A percentile compares a stretch with the other conserved stretches of the same genome.
These are phyloP conservation scores for Ptilodon capucinus DNA, from an alignment of 2,888 invertebrate species.

Conservation along the genomic window DNA sequence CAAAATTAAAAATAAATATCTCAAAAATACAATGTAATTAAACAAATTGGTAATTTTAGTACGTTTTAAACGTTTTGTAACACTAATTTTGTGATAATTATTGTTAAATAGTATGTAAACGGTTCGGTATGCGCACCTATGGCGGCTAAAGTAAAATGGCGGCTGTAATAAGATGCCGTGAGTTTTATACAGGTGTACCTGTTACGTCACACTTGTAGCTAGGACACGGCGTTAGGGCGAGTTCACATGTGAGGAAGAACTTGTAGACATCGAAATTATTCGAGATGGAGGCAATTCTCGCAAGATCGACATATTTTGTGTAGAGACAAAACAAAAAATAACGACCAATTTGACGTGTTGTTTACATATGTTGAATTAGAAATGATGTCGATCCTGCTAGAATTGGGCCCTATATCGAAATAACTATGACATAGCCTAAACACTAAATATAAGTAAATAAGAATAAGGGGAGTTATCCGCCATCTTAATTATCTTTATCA, in stretches of 20 bases:
- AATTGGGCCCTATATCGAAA: no score
- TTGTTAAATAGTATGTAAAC: slow-evolving; percentile 24
- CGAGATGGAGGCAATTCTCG: no score
- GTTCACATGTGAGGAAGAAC: slow-evolving; percentile 16
- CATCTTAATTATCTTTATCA: no score
- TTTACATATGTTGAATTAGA: no score
- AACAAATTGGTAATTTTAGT: slow-evolving; percentile 25
- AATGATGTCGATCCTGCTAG: no score
- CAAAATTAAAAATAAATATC: slow-evolving; percentile 11
- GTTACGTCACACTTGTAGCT: slow-evolving; percentile 75
- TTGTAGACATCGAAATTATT: no score
- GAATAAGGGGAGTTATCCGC: no score
- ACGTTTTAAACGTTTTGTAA: slow-evolving; percentile 16
- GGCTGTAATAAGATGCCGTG: slow-evolving; percentile 48
- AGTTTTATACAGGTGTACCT: slow-evolving; percentile 73
- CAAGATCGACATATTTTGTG: no score
- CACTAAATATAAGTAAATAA: no score
- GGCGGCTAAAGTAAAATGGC: slow-evolving; percentile 64
- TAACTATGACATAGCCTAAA: no score
- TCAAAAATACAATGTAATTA: slow-evolving; percentile 17
- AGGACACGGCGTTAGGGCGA: slow-evolving; percentile 50
- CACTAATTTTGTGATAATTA: slow-evolving; percentile 27
- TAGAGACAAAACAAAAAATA: no score
- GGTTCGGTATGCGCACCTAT: slow-evolving; percentile 31
- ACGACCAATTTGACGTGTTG: no score